phyloP scores from a whole-genome alignment of 1,140 invertebrate genomes.

The Ceratitis capitata region DNA sequence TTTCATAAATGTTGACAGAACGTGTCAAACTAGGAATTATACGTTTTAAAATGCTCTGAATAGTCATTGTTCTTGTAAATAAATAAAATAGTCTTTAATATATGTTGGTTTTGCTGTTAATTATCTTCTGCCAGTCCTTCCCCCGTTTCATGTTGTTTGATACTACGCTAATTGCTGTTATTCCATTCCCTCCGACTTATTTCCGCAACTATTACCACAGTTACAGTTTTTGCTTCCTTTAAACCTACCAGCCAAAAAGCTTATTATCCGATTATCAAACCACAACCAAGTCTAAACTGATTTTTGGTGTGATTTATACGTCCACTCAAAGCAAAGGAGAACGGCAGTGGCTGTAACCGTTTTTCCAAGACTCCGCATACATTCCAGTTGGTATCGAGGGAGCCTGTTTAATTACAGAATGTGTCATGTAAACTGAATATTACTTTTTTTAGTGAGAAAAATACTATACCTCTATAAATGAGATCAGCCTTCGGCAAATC shows the following conservation, averaged over 20 bases:
- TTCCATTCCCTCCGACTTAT: neutral
- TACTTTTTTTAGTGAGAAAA: neutral
- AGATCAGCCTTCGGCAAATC: slow-evolving; percentile 96
- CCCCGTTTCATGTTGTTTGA: slow-evolving; percentile 20
- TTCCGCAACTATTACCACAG: neutral
- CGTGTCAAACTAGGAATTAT: neutral
- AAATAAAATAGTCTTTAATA: neutral
- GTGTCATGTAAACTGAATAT: neutral
- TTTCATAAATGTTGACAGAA: neutral
- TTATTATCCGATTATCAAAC: slow-evolving; percentile 84
- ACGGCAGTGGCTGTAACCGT: slow-evolving; percentile 90
- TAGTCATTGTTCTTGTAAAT: neutral
- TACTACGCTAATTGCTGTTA: slow-evolving; percentile 15
- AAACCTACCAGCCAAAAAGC: neutral
- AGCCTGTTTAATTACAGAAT: slow-evolving; percentile 72
- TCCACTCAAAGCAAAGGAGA: slow-evolving; percentile 92
- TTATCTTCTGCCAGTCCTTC: neutral
- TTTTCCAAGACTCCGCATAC: slow-evolving; percentile 95
- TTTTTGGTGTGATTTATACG: slow-evolving; percentile 91
- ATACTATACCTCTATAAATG: slow-evolving; percentile 83
- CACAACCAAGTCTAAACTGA: slow-evolving; percentile 87
- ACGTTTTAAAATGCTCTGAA: neutral
- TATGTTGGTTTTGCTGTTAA: slow-evolving; percentile 20
- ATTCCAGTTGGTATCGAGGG: slow-evolving; percentile 95
- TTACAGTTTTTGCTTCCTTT: slow-evolving; percentile 15